Evolutionary conservation across 2,888 invertebrate species (phyloP).

Genomic region (Ichneumoninae sp.): DNA sequence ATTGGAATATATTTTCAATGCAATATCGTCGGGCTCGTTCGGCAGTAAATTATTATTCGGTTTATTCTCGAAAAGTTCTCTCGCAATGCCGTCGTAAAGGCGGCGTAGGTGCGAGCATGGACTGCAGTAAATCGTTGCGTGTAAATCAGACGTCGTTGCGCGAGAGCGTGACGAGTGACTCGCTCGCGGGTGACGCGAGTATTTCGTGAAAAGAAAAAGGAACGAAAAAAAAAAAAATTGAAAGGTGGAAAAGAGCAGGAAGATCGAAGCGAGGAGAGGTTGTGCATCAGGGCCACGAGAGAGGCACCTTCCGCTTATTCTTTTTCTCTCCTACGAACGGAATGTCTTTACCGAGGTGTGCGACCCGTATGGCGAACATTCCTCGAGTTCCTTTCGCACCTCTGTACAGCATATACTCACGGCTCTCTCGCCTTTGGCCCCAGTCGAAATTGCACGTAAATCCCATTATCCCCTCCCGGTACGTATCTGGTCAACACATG

Average conservation of each 20-base stretch:
- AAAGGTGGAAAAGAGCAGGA: constrained; percentile 10
- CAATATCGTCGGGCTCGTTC: background rate
- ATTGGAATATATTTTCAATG: constrained; percentile 8
- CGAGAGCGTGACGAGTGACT: constrained; percentile 68
- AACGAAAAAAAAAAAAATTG: background rate
- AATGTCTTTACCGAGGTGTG: constrained; percentile 60
- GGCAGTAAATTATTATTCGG: constrained; percentile 23
- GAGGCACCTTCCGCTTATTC: constrained; percentile 28
- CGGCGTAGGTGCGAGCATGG: constrained; percentile 23
- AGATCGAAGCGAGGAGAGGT: constrained; percentile 40
- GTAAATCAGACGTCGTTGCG: constrained; percentile 79
- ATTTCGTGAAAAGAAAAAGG: constrained; percentile 17
- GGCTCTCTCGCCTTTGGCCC: constrained; percentile 43
- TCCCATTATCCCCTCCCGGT: constrained; percentile 70
- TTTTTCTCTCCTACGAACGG: constrained; percentile 49
- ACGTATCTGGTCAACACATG: constrained; percentile 76
- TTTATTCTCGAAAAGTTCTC: background rate
- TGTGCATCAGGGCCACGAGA: constrained; percentile 42
- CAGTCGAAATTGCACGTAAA: constrained; percentile 75
- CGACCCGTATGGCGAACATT: constrained; percentile 73
- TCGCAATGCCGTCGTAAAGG: constrained; percentile 31
- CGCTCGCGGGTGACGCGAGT: constrained; percentile 47
- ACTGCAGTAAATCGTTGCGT: constrained; percentile 77
- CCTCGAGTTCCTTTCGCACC: constrained; percentile 62
- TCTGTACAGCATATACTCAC: constrained; percentile 33